phyloP scores from a whole-genome alignment of 2,113 vertebrate genomes.

The Salvelinus namaycush region DNA sequence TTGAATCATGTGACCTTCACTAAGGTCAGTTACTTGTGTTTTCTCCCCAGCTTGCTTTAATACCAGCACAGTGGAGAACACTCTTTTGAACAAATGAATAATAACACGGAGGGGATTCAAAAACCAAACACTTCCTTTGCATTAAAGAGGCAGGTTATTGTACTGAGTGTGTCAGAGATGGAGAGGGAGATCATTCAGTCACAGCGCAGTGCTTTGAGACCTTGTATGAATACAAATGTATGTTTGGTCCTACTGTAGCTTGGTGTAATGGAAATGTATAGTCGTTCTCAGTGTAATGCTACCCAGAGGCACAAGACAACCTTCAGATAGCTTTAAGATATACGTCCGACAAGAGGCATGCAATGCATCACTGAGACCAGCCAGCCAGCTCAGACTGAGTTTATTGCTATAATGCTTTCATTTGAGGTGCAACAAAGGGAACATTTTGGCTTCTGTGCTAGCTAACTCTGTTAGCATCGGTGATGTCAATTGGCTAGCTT shows the following conservation, averaged over 20 bases:
- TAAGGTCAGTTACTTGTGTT: constrained; percentile 21
- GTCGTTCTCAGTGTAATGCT: not conserved
- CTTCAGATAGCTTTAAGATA: no score
- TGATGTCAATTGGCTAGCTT: no score
- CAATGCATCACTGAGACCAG: not conserved
- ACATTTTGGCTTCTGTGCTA: no score
- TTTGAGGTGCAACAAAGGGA: no score
- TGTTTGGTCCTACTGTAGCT: not conserved
- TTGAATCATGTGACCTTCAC: constrained; percentile 16
- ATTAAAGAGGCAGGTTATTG: not conserved
- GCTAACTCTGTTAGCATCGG: no score
- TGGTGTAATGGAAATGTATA: not conserved
- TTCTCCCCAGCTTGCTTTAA: not conserved
- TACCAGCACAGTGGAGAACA: no score
- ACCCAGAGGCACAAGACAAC: no score
- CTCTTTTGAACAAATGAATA: not conserved
- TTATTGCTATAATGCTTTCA: not conserved
- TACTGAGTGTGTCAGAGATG: not conserved
- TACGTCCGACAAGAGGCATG: not conserved
- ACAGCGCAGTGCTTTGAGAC: not conserved
- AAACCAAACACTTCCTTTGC: no score
- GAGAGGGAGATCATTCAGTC: not conserved
- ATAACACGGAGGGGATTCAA: no score
- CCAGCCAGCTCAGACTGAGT: not conserved
- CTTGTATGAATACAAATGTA: not conserved